Evolutionary conservation across 2,888 invertebrate genomes (phyloP).

Genomic region (Andricus quercusramuli): DNA sequence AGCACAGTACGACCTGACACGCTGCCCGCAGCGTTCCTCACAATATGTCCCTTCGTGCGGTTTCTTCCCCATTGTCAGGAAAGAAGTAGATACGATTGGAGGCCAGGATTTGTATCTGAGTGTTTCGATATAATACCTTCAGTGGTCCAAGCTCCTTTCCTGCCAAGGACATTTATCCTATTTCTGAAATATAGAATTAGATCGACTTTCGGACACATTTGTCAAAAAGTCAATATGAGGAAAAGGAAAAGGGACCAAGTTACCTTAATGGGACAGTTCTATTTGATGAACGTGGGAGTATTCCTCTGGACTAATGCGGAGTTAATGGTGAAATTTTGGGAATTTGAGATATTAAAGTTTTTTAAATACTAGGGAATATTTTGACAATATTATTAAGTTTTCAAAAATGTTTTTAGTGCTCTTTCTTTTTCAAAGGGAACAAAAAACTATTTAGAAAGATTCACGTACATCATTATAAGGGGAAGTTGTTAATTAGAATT

Average conservation of each 20-base stretch:
- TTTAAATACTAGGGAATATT: too few species aligned
- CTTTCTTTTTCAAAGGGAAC: too few species aligned
- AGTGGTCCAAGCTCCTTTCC: neutral
- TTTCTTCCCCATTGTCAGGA: constrained; percentile 44
- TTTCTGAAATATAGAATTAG: neutral
- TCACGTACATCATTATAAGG: too few species aligned
- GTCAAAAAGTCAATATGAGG: constrained; percentile 55
- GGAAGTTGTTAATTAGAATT: too few species aligned
- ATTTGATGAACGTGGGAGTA: constrained; percentile 38
- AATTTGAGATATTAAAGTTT: too few species aligned
- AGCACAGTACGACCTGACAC: constrained; percentile 65
- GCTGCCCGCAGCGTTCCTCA: constrained; percentile 29
- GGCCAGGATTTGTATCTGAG: constrained; percentile 27
- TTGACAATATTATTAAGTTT: too few species aligned
- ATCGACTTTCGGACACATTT: constrained; percentile 52
- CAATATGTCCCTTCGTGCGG: constrained; percentile 51
- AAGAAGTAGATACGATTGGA: constrained; percentile 27
- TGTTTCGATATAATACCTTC: constrained; percentile 38
- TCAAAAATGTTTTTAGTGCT: too few species aligned
- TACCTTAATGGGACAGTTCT: constrained; percentile 22
- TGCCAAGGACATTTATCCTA: constrained; percentile 17
- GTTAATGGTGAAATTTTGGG: neutral
- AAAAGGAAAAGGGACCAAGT: neutral
- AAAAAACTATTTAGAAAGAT: too few species aligned
- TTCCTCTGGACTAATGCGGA: constrained; percentile 21